Evolutionary conservation across 2,888 invertebrate species (phyloP).

Genomic region (Oxyteleia sp.): DNA sequence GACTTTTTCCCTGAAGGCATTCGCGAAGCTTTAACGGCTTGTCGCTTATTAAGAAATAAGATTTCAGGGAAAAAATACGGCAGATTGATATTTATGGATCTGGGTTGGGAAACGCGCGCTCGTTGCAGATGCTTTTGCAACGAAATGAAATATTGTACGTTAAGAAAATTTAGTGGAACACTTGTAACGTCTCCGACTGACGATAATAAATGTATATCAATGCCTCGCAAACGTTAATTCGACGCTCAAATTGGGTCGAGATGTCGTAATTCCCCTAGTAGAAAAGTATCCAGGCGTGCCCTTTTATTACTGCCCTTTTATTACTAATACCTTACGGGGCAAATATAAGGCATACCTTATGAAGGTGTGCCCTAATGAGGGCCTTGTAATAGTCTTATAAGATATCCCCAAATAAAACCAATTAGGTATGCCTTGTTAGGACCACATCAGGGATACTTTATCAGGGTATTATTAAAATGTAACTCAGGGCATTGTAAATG

Average conservation of each 20-base stretch:
- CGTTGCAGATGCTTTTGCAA: constrained; percentile 30
- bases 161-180: constrained; percentile 39
- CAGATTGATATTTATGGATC: constrained; percentile 56
- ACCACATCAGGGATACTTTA: no score
- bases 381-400: no score
- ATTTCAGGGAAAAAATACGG: constrained; percentile 28
- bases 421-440: no score
- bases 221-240: constrained; percentile 6
- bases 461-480: no score
- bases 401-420: no score
- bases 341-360: no score
- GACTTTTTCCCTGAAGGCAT: constrained; percentile 1
- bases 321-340: no score
- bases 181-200: constrained; percentile 12
- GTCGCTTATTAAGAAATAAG: constrained; percentile 50
- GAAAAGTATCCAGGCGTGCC: no score
- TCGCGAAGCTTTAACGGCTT: constrained; percentile 25
- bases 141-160: constrained; percentile 29
- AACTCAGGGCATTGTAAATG: no score
- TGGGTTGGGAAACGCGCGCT: constrained; percentile 37
- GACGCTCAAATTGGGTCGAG: not conserved
- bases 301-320: no score
- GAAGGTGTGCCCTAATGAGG: no score
- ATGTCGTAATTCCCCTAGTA: constrained; percentile 4
- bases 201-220: constrained; percentile 25